A percentile compares a stretch with the other conserved stretches of the same genome.
These are phyloP conservation scores for Onthophagus sagittarius DNA, from an alignment of 2,888 invertebrate genomes.

Conservation along the genomic window DNA sequence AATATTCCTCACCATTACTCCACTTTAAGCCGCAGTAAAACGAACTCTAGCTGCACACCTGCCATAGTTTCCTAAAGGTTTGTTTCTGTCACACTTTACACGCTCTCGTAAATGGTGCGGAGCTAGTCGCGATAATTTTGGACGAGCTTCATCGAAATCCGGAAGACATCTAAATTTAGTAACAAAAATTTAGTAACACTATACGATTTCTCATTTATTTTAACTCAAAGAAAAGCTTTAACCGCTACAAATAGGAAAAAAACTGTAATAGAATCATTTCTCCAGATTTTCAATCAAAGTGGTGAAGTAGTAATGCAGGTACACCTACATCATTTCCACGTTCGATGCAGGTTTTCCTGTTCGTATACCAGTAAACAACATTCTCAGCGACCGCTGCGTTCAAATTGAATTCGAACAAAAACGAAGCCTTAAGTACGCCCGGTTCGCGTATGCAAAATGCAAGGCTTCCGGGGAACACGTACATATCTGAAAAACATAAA, in stretches of 20 bases:
- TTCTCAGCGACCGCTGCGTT: background rate
- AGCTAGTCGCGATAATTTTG: conserved; percentile 30
- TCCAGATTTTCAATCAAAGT: background rate
- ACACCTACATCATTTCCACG: background rate
- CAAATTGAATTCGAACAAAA: background rate
- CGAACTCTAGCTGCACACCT: conserved; percentile 26
- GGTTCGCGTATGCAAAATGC: background rate
- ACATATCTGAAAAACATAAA: conserved; percentile 21
- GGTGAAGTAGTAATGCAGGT: background rate
- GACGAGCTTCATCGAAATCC: conserved; percentile 9
- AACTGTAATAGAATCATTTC: background rate
- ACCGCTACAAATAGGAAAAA: too few relatives aligned
- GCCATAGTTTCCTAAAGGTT: conserved; percentile 28
- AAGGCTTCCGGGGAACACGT: background rate
- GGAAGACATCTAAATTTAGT: conserved; percentile 1
- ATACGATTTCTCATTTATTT: background rate
- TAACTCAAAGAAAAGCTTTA: too few relatives aligned
- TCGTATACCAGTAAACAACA: background rate
- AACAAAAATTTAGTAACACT: background rate
- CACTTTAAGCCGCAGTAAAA: conserved; percentile 23
- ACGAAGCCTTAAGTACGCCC: conserved; percentile 2
- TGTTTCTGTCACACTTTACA: conserved; percentile 30
- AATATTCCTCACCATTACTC: conserved; percentile 21
- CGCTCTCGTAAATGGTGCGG: conserved; percentile 25
- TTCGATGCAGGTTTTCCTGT: background rate